Evolutionary conservation across 2,888 invertebrate species (phyloP).

Genomic region (Cephus pygmeus): DNA sequence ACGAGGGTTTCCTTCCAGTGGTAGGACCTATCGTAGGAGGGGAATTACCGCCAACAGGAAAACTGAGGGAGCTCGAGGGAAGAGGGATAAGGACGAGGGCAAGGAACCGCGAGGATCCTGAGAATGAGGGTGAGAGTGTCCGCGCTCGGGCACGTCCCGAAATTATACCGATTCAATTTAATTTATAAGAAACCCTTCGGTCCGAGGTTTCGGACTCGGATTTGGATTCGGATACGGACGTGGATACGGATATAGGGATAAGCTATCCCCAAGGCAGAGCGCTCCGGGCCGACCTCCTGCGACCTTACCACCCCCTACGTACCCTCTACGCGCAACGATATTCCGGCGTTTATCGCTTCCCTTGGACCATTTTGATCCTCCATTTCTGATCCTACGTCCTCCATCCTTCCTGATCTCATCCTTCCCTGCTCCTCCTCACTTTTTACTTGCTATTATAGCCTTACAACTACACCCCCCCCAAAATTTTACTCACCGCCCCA

Average conservation of each 20-base stretch:
- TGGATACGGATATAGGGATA: conserved; percentile 2
- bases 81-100: not conserved
- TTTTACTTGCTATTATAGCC: not conserved
- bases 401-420: not conserved
- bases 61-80: not conserved
- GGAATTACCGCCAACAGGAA: not conserved
- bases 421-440: not conserved
- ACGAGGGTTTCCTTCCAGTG: not conserved
- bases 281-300: not conserved
- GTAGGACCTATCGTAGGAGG: not conserved
- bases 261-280: not conserved
- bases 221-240: not conserved
- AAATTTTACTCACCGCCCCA: not conserved
- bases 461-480: not conserved
- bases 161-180: conserved; percentile 51
- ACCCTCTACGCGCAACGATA: not conserved
- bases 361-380: not conserved
- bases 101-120: conserved; percentile 3
- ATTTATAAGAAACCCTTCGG: conserved; percentile 40
- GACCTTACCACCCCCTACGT: not conserved
- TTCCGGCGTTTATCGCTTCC: not conserved
- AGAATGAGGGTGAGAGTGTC: conserved; percentile 11
- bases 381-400: not conserved
- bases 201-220: conserved; percentile 2
- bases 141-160: conserved; percentile 29